Percentiles rank a stretch among this genome's conserved stretches.
Conservation (phyloP, 2,797 vertebrate species). For the Parauchenoglanis punctatus region DNA sequence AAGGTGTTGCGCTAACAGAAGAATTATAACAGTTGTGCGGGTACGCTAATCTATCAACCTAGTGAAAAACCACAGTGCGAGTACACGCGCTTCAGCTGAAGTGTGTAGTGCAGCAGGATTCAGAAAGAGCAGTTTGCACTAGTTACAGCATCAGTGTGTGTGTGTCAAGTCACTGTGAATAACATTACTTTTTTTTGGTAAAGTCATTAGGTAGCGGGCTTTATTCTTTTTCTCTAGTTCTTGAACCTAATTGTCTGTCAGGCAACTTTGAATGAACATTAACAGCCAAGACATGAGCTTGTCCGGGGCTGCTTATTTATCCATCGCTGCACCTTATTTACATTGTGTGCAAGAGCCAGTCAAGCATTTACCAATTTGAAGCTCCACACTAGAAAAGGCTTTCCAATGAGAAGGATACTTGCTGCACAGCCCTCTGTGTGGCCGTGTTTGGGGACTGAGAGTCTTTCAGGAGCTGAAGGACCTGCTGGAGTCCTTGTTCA, state of each 20-base stretch:
- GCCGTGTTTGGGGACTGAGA: slow-evolving; percentile 94
- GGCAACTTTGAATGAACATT: not conserved
- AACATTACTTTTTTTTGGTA: not conserved
- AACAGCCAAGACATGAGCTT: not conserved
- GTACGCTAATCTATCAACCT: not conserved
- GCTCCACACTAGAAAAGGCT: not conserved
- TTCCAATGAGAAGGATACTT: slow-evolving; percentile 80
- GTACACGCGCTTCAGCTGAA: not conserved
- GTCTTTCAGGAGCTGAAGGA: slow-evolving; percentile 92
- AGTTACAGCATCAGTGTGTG: not conserved
- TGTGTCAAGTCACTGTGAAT: too few species aligned
- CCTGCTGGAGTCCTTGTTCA: slow-evolving; percentile 94
- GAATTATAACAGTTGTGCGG: not conserved
- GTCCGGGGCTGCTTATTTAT: not conserved
- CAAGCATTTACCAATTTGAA: not conserved
- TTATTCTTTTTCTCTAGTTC: not conserved
- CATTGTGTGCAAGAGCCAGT: not conserved
- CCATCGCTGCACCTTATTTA: not conserved
- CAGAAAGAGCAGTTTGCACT: not conserved
- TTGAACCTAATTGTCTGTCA: not conserved
- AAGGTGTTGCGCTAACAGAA: not conserved
- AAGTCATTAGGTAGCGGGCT: not conserved
- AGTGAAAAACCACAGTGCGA: not conserved
- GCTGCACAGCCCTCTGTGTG: slow-evolving; percentile 91
- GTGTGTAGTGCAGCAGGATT: not conserved